Percentiles rank a stretch among this genome's conserved stretches.
phyloP scores from a whole-genome alignment of 1,140 invertebrate species.

The Spodoptera litura region DNA sequence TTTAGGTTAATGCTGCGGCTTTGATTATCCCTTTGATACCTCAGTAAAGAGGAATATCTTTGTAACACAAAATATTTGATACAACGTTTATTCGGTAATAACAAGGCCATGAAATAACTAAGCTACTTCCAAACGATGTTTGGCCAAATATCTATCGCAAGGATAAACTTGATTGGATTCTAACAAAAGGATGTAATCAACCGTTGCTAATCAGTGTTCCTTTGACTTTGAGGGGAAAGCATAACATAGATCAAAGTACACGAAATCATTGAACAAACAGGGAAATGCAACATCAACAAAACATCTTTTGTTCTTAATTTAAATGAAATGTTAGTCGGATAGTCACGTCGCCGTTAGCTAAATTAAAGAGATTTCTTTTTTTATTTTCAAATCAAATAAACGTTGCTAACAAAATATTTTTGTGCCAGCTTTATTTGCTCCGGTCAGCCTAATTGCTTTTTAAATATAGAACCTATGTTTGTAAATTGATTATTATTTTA shows the following conservation, averaged over 20 bases:
- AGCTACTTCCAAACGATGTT: neutral
- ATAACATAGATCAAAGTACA: conserved; percentile 10
- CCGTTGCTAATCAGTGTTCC: conserved; percentile 24
- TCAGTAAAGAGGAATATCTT: neutral
- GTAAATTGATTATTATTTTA: neutral
- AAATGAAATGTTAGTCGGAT: conserved; percentile 15
- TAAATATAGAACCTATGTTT: neutral
- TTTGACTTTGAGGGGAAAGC: conserved; percentile 8
- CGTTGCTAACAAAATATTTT: neutral
- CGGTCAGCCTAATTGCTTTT: conserved; percentile 16
- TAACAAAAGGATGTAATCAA: conserved; percentile 39
- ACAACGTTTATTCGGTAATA: conserved; percentile 3
- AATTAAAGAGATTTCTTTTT: neutral
- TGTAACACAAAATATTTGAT: conserved; percentile 4
- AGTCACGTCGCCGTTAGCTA: neutral
- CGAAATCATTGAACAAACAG: neutral
- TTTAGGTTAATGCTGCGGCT: too few relatives aligned
- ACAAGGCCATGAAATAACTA: conserved; percentile 28
- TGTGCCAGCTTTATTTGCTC: neutral
- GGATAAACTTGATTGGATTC: conserved; percentile 31
- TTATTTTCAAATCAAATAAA: neutral
- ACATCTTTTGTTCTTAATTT: conserved; percentile 19
- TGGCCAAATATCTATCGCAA: conserved; percentile 26
- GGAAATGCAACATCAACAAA: conserved; percentile 1
- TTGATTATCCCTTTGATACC: too few relatives aligned